Base-by-base conservation (phyloP, 2,797 vertebrate species). In the Sus cebifrons region DNA sequence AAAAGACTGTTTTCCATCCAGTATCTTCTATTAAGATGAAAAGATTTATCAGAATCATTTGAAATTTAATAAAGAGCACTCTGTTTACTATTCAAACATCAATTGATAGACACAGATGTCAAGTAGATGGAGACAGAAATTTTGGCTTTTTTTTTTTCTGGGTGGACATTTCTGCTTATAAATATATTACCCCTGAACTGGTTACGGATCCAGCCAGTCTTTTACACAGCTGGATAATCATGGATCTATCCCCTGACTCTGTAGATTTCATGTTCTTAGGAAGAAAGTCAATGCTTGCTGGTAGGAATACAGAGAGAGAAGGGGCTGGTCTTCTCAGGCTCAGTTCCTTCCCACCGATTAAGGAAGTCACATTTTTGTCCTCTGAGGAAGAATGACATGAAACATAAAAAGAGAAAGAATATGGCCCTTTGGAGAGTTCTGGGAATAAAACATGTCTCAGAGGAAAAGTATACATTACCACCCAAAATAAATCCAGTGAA, bases 61-160 rank as follows among this genome's bases (percentile, higher is more conserved):
- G 14, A 90, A 94, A 91, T 67, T 62, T 32, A 75, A 2, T 36
- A 20, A 64, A 40, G 5, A 64, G 3, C 1, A 32, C 1, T 64
- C 25, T 60, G n/a, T 68, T 40, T 79, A 71, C 49, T 71, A 8
- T 86, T 78, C 85, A 60, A 64, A 64, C 87, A 54, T 52, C 21
- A 85, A 18, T 2, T 32, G 21, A 44, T 7, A 81, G 18, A 81
- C 18, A 82, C 1, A 52, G 20, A 3, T 52, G 13, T 3, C 9
- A 87, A 74, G 1, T 20, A 86, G 15, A 29, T 18, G 40, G 15
- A 89, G 64, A 49, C 14, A 23, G 36, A n/a, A 21, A 71, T 73
- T 58, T 40, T 86, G 67, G 18, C 32, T 36, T 84, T 71, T 77
- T n/a, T 62, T 44, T 62, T 54, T 56, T 10, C n/a, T 84, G 8